These are phyloP conservation scores for Dasyprocta punctata DNA, from an alignment of 2,113 vertebrate genomes.

Conservation along the genomic window DNA sequence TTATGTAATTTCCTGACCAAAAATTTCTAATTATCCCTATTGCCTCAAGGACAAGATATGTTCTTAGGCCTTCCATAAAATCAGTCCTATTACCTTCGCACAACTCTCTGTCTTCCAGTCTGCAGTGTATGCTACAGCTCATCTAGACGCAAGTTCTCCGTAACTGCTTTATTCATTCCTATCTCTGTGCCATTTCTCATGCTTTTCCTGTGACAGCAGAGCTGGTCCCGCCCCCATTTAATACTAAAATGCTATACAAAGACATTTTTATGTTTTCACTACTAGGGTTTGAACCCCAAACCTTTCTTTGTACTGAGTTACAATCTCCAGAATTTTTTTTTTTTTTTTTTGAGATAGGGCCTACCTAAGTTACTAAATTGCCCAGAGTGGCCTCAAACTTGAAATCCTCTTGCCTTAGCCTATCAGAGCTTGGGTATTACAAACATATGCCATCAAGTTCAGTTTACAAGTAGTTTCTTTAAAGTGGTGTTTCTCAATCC, in stretches of 20 bases:
- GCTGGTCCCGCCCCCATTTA: neutral
- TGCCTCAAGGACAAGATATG: neutral
- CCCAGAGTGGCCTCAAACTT: neutral
- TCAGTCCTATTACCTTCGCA: neutral
- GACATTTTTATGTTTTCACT: neutral
- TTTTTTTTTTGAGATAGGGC: neutral
- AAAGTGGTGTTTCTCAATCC: neutral
- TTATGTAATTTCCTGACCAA: neutral
- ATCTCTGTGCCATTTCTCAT: neutral
- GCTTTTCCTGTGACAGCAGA: neutral
- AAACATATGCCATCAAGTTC: neutral
- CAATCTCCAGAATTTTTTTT: neutral
- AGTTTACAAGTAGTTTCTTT: neutral
- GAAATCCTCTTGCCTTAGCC: neutral
- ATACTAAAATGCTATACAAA: neutral
- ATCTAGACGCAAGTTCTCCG: neutral
- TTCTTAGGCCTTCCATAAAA: neutral
- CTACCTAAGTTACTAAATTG: neutral
- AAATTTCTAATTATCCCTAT: neutral
- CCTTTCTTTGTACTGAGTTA: neutral
- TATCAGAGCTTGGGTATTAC: neutral
- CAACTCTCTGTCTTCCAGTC: neutral
- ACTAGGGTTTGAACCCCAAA: neutral
- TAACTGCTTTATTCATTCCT: neutral
- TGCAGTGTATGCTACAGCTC: neutral